phyloP scores from a whole-genome alignment of 2,113 vertebrate genomes.

The Sylvia atricapilla region DNA sequence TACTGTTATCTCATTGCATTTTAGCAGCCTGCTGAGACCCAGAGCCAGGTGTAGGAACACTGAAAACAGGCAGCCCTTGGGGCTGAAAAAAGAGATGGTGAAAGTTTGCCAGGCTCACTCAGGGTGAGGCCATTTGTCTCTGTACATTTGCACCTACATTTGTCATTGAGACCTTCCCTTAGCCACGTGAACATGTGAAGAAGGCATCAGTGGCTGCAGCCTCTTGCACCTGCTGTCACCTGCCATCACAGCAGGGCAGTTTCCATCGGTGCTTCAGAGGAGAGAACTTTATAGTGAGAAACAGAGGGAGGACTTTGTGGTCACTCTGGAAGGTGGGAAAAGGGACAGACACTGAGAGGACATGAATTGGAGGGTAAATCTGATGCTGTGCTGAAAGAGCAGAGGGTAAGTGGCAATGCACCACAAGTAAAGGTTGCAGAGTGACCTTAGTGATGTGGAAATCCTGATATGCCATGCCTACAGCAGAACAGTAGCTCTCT shows the following conservation, averaged over 20 bases:
- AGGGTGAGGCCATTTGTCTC: background rate
- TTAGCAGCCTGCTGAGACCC: background rate
- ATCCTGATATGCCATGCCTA: background rate
- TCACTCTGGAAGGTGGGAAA: background rate
- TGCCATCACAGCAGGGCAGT: background rate
- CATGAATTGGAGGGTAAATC: background rate
- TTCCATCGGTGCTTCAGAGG: background rate
- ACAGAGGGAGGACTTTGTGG: background rate
- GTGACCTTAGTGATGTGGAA: accelerated
- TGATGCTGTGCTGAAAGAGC: background rate
- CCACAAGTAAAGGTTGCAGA: background rate
- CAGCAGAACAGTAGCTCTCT: background rate
- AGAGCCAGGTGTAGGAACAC: background rate
- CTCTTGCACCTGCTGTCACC: background rate
- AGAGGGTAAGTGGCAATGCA: background rate
- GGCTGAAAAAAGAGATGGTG: background rate
- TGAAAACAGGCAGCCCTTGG: background rate
- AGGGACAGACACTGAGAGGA: background rate
- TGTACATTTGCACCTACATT: accelerated
- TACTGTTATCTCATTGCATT: background rate
- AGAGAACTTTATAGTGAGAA: background rate
- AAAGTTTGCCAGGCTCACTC: background rate
- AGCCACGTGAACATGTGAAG: accelerated
- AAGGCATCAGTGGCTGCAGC: background rate
- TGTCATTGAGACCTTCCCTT: background rate